Evolutionary conservation across 2,797 vertebrate genomes (phyloP).

Genomic region (Microchirus variegatus): DNA sequence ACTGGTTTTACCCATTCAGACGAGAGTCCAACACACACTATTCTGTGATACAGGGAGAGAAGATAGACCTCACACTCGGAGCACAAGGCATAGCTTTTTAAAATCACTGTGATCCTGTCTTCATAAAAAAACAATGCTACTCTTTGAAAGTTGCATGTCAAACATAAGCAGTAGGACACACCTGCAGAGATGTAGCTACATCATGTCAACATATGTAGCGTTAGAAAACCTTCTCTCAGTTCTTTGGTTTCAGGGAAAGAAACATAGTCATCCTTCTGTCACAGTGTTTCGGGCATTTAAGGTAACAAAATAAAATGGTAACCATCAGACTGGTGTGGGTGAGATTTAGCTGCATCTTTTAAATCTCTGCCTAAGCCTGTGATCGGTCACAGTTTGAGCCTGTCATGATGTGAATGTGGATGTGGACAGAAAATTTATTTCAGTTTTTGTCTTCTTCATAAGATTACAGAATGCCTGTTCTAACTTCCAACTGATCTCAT

Average conservation of each 20-base stretch:
- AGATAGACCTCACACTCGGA: slow-evolving; percentile 26
- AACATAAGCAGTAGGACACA: slow-evolving; percentile 5
- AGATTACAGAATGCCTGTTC: slow-evolving; percentile 2
- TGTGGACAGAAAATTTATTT: slow-evolving; percentile 23
- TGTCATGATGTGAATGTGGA: slow-evolving; percentile 22
- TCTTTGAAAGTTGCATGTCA: slow-evolving; percentile 25
- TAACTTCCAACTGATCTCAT: slow-evolving; percentile 15
- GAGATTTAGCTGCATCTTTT: slow-evolving; percentile 26
- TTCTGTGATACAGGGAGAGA: slow-evolving; percentile 5
- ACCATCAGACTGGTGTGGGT: slow-evolving; percentile 24
- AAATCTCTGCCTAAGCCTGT: slow-evolving; percentile 26
- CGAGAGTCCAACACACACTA: slow-evolving; percentile 37
- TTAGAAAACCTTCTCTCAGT: too few relatives aligned
- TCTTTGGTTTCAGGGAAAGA: too few relatives aligned
- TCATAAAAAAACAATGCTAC: neutral
- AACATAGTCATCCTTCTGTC: too few relatives aligned
- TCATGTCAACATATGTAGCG: too few relatives aligned
- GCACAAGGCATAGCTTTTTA: too few relatives aligned
- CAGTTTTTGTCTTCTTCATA: too few relatives aligned
- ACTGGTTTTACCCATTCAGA: slow-evolving; percentile 47
- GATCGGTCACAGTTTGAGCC: slow-evolving; percentile 25
- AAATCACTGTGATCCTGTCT: slow-evolving; percentile 28
- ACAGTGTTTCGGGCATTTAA: slow-evolving; percentile 8
- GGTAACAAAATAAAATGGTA: slow-evolving; percentile 11
- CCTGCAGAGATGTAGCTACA: too few relatives aligned